These are phyloP conservation scores for Thryonomys swinderianus DNA, from an alignment of 2,113 vertebrate genomes.

Conservation along the genomic window DNA sequence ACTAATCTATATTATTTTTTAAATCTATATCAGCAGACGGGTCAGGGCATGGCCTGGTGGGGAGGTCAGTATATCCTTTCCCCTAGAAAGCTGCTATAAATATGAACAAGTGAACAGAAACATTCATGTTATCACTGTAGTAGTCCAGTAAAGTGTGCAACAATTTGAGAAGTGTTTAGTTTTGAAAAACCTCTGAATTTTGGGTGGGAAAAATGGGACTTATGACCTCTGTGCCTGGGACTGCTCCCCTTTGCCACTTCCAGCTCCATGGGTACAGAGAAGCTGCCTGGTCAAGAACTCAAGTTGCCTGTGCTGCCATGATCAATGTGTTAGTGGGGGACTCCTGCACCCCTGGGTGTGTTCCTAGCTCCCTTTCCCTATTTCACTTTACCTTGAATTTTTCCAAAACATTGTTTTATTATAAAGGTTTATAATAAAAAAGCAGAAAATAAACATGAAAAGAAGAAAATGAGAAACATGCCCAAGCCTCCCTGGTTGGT, in stretches of 20 bases:
- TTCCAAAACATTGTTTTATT: neutral
- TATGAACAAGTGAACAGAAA: conserved; percentile 30
- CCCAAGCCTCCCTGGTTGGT: neutral
- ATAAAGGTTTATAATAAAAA: neutral
- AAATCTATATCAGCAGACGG: neutral
- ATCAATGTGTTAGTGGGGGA: fast-evolving
- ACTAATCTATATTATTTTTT: neutral
- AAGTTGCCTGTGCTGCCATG: neutral
- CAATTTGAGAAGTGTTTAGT: neutral
- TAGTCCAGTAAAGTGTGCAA: neutral
- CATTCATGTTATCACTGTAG: neutral
- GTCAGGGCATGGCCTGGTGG: neutral
- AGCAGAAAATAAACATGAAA: neutral
- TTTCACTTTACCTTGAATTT: neutral
- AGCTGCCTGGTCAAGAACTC: neutral
- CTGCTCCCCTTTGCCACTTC: fast-evolving
- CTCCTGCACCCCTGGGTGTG: neutral
- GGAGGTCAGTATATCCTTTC: neutral
- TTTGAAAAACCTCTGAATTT: neutral
- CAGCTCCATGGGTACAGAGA: neutral
- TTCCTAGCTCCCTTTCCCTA: neutral
- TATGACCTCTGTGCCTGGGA: neutral
- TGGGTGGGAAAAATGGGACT: neutral
- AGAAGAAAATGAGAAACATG: neutral
- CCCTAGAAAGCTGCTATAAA: neutral